Base-by-base conservation (phyloP, 2,888 invertebrate species). In the Drosophila cyrtoloma region DNA sequence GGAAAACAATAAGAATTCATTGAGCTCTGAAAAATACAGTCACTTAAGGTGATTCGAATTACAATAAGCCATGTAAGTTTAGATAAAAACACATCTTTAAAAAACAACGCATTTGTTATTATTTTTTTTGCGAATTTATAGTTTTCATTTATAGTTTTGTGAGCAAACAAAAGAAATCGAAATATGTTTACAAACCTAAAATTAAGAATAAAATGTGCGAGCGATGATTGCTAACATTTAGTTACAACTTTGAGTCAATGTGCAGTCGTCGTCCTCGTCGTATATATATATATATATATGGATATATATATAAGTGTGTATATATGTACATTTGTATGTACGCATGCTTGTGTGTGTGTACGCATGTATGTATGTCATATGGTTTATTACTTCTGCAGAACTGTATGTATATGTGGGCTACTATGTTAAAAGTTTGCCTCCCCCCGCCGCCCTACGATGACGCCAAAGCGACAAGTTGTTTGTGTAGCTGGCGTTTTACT, bases 391-490 rank as follows among this genome's bases (percentile, higher is more conserved):
- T 83, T 80, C 68, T 60, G 72, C 71, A 67, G 65, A 71, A 75
- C 55, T 67, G 57, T 69, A 51, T 70, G 72, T 81, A 66, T 86
- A 89, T 85, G 73, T 85, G 87, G 82, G 88, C 82, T 85, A 85
- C 90, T 87, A 87, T 87, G 85, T 77, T 85, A 89, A 87, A 87
- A 87, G 79, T 89, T 77, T 82, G 82, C 70, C 79, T 75, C 68
- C 55, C 66, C 61, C 39, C 50, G 33, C 58, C 66, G 53, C 37
- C 37, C 59, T 64, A 39, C 59, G 30, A 51, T 63, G 51, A 68
- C 53, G 77, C 59, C 70, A 83, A 78, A 64, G 72, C 81, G 78
- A 86, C 87, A 83, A 83, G 72, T 86, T 84, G 81, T 75, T 83
- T 84, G 71, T 71, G 71, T 66, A 55, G 57, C 61, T 58, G 63